Conservation (phyloP, 2,797 vertebrate species). For the Nannoperca australis region DNA sequence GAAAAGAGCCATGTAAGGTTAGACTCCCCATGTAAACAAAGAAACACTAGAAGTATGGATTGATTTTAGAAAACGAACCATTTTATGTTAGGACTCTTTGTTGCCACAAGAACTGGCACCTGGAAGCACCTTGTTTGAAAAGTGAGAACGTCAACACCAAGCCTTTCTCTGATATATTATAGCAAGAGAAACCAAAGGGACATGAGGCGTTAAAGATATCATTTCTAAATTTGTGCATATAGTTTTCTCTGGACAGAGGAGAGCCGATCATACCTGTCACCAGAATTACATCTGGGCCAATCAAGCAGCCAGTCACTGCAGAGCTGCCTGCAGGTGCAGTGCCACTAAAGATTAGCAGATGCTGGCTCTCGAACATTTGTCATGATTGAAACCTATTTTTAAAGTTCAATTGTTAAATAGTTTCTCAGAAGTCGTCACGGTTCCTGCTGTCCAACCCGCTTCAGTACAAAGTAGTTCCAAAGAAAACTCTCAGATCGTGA, state of each 20-base stretch:
- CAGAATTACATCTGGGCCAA: constrained; percentile 54
- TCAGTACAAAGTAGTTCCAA: not conserved
- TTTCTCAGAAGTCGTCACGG: not conserved
- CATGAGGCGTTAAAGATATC: constrained; percentile 26
- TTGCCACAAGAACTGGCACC: constrained; percentile 10
- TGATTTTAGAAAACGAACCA: not conserved
- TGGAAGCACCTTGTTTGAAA: constrained; percentile 16
- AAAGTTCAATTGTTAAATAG: constrained; percentile 13
- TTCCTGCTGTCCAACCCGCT: constrained; percentile 3
- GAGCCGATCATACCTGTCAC: constrained; percentile 56
- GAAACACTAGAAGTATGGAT: not conserved
- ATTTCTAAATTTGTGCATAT: constrained; percentile 22
- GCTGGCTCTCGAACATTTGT: constrained; percentile 17
- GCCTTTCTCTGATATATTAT: constrained; percentile 21
- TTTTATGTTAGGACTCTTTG: constrained; percentile 14
- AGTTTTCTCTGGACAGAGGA: constrained; percentile 13
- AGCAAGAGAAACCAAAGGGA: constrained; percentile 19
- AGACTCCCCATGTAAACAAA: constrained; percentile 1
- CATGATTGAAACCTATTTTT: constrained; percentile 19
- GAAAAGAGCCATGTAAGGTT: not conserved
- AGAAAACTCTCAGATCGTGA: constrained; percentile 13
- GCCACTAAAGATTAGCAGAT: constrained; percentile 64
- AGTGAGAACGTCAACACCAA: not conserved
- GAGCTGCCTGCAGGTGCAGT: constrained; percentile 53
- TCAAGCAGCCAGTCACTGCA: constrained; percentile 40